Percentiles rank a stretch among this genome's conserved stretches.
Conservation (phyloP, 2,888 invertebrate species). For the Mellilla xanthometata region DNA sequence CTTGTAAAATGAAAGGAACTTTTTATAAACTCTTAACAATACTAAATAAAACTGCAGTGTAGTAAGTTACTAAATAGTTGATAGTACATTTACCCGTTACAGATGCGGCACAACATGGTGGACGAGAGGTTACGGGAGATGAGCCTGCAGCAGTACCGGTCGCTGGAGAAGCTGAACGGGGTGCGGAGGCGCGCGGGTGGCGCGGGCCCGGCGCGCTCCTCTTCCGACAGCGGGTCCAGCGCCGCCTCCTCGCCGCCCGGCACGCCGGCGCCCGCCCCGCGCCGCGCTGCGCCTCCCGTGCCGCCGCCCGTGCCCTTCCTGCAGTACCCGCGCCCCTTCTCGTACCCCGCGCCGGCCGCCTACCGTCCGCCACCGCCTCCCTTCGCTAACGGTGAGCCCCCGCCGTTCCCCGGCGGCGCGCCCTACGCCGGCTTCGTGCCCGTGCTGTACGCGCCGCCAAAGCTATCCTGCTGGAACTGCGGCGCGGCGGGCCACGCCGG, state of each 20-base stretch:
- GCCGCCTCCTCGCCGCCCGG: conserved; percentile 70
- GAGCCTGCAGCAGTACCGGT: conserved; percentile 80
- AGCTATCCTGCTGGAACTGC: conserved; percentile 95
- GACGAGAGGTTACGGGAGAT: conserved; percentile 85
- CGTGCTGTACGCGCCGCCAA: conserved; percentile 82
- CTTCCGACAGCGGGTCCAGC: conserved; percentile 72
- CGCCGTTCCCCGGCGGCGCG: conserved; percentile 69
- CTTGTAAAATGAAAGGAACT: too few species aligned
- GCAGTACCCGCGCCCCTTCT: conserved; percentile 65
- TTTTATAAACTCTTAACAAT: too few species aligned
- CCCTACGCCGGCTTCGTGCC: conserved; percentile 74
- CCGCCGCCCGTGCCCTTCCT: conserved; percentile 57
- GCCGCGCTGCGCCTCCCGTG: conserved; percentile 51
- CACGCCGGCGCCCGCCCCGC: conserved; percentile 57
- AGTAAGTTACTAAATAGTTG: background rate
- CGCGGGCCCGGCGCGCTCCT: conserved; percentile 64
- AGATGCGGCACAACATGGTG: conserved; percentile 84
- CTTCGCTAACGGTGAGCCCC: conserved; percentile 74
- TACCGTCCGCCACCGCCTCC: conserved; percentile 70
- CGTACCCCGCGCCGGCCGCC: conserved; percentile 66
- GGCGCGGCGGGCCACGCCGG: conserved; percentile 93
- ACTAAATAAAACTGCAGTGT: too few species aligned
- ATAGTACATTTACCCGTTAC: conserved; percentile 29
- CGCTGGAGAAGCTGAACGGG: conserved; percentile 82
- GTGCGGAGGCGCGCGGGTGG: conserved; percentile 75